phyloP scores from a whole-genome alignment of 2,113 vertebrate genomes.

The Bungarus multicinctus region DNA sequence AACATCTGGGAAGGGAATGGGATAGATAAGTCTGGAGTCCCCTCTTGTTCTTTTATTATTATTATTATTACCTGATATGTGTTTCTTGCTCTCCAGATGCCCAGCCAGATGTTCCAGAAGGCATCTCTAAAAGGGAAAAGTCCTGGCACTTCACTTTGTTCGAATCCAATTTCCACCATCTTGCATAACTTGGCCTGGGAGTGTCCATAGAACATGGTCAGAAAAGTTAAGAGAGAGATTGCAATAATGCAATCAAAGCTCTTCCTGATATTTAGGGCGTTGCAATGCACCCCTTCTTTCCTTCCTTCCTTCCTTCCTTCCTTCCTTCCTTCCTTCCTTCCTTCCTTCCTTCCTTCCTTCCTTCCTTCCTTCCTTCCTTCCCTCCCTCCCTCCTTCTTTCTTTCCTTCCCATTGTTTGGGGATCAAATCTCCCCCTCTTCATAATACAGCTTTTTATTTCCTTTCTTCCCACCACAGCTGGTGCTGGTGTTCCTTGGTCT shows the following conservation, averaged over 20 bases:
- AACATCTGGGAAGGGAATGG: conserved; percentile 16
- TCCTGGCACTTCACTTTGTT: not conserved
- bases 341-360: not conserved
- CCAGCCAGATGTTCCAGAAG: not conserved
- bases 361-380: too few relatives aligned
- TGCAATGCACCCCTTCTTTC: not conserved
- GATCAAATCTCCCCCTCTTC: not conserved
- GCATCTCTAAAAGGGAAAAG: not conserved
- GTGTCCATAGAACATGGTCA: too few relatives aligned
- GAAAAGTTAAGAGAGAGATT: too few relatives aligned
- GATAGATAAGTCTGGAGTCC: conserved; percentile 26
- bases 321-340: too few relatives aligned
- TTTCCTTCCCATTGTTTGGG: not conserved
- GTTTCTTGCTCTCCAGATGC: not conserved
- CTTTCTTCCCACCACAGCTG: conserved; percentile 20
- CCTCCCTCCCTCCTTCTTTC: too few relatives aligned
- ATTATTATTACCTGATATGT: not conserved
- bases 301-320: too few relatives aligned
- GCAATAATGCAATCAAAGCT: not conserved
- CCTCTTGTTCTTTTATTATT: not conserved
- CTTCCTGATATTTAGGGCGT: not conserved
- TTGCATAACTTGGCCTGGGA: not conserved
- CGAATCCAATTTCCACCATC: not conserved
- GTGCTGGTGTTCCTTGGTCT: conserved; percentile 17
- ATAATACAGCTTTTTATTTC: not conserved